phyloP scores from a whole-genome alignment of 2,113 vertebrate species.

The Scytalopus superciliaris region DNA sequence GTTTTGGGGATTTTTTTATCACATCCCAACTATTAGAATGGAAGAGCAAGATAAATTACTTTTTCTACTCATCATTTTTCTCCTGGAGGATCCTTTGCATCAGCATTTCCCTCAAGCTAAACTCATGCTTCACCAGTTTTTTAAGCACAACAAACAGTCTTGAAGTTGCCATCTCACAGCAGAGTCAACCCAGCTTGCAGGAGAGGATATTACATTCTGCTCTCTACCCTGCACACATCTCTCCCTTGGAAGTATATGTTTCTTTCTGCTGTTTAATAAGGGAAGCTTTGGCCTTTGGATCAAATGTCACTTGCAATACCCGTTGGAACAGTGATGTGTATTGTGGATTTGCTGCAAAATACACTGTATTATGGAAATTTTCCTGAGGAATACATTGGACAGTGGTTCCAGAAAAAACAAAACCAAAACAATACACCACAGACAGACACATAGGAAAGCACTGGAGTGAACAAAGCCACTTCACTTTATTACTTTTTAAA shows the following conservation, averaged over 20 bases:
- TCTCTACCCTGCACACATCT: not conserved
- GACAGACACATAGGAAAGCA: not conserved
- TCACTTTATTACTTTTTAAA: not conserved
- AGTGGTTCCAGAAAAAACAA: not conserved
- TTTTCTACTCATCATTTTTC: conserved; percentile 31
- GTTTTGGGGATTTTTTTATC: not conserved
- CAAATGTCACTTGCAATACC: not conserved
- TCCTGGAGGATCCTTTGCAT: not conserved
- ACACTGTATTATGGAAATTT: not conserved
- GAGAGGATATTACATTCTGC: not conserved
- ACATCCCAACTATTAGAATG: not conserved
- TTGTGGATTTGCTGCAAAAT: not conserved
- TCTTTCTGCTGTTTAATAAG: not conserved
- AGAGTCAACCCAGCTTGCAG: not conserved
- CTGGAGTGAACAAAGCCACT: not conserved
- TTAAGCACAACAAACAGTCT: conserved; percentile 29
- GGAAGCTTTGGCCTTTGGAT: conserved; percentile 3
- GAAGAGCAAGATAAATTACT: conserved; percentile 46
- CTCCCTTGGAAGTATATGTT: not conserved
- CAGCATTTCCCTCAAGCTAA: conserved; percentile 40
- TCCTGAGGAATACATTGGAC: not conserved
- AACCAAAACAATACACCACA: not conserved
- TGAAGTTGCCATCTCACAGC: not conserved
- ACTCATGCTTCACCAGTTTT: conserved; percentile 1
- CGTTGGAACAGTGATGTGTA: not conserved